phyloP scores from a whole-genome alignment of 2,113 vertebrate species.

The Orientallactaga bullata region DNA sequence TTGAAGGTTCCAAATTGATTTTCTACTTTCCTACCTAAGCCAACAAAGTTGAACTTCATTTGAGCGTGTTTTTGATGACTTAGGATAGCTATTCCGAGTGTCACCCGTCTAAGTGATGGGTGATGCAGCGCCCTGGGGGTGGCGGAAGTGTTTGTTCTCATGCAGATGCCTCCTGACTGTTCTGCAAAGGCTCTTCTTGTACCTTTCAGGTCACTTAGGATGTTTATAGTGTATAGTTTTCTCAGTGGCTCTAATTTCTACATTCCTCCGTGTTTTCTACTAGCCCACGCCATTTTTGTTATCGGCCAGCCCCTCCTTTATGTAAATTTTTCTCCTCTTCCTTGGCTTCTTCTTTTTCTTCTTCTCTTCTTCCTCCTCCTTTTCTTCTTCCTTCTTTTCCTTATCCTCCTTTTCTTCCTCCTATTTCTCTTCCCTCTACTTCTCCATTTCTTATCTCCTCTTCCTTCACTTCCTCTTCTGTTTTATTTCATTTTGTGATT shows the following conservation, averaged over 20 bases:
- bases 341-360: neutral
- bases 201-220: neutral
- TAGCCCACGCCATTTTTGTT: neutral
- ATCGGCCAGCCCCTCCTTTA: neutral
- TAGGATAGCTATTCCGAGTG: neutral
- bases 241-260: neutral
- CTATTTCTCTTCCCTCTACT: too few species aligned
- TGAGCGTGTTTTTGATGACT: slow-evolving; percentile 62
- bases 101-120: neutral
- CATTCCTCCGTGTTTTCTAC: neutral
- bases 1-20: slow-evolving; percentile 71
- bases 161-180: neutral
- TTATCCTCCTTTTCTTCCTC: neutral
- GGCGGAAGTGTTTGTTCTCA: neutral
- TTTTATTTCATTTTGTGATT: neutral
- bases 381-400: too few species aligned
- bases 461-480: neutral
- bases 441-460: too few species aligned
- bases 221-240: neutral
- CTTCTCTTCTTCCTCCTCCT: too few species aligned
- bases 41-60: slow-evolving; percentile 68
- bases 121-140: neutral
- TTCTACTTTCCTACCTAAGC: slow-evolving; percentile 64
- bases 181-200: neutral
- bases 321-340: neutral